phyloP scores from a whole-genome alignment of 2,113 vertebrate genomes.

The Calyptomena viridis region DNA sequence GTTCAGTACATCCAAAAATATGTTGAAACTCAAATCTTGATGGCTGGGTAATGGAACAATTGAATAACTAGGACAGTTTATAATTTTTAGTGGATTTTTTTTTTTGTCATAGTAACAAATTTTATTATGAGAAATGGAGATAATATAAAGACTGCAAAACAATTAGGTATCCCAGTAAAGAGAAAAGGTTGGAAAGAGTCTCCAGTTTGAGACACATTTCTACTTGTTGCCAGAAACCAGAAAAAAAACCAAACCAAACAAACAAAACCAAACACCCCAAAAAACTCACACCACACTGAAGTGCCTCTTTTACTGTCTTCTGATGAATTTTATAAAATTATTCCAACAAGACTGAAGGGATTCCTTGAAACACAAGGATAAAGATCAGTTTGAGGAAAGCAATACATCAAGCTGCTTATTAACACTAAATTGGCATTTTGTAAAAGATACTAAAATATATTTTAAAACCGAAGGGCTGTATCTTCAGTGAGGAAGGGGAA shows the following conservation, averaged over 20 bases:
- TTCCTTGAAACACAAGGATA: background rate
- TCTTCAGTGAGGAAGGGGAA: background rate
- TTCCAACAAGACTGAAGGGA: background rate
- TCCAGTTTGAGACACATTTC: background rate
- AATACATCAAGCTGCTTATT: background rate
- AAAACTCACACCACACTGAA: no score
- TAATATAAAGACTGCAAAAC: background rate
- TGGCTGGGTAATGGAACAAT: conserved; percentile 5
- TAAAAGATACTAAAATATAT: background rate
- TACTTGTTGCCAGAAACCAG: background rate
- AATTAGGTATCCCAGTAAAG: background rate
- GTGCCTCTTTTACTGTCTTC: background rate
- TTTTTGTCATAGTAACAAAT: background rate
- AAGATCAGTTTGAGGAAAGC: background rate
- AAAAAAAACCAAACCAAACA: background rate
- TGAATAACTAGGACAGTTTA: background rate
- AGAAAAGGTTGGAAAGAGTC: background rate
- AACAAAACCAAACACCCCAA: no score
- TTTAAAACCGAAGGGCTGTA: background rate
- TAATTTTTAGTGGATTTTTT: background rate
- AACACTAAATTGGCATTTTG: background rate
- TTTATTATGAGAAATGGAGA: background rate
- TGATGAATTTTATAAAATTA: background rate
- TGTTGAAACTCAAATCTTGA: background rate
- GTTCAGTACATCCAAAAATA: conserved; percentile 14